Percentiles rank a stretch among this genome's conserved stretches.
Conservation (phyloP, 1,140 invertebrate species). For the Coenobita brevimanus region DNA sequence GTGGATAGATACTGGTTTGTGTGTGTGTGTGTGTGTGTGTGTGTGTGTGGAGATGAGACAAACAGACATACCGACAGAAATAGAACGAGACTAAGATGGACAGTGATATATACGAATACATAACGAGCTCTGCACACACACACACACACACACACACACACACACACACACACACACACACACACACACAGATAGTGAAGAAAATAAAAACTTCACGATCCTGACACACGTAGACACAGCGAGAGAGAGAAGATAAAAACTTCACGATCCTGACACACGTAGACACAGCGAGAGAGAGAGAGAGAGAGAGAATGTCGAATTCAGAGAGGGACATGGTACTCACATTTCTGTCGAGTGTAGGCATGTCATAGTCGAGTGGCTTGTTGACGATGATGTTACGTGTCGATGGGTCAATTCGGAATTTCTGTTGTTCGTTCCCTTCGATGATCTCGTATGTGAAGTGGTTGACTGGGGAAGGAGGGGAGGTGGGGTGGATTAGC, state of each 20-base stretch:
- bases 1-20: too few species aligned
- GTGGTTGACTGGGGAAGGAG: conserved; percentile 30
- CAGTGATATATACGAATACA: too few species aligned
- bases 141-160: too few species aligned
- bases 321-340: background rate
- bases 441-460: conserved; percentile 50
- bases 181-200: background rate
- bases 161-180: too few species aligned
- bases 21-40: too few species aligned
- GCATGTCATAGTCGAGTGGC: conserved; percentile 46
- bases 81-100: too few species aligned
- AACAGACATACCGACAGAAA: too few species aligned
- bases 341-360: conserved; percentile 41
- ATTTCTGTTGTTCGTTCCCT: conserved; percentile 42
- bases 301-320: background rate
- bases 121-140: too few species aligned
- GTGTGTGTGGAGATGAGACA: too few species aligned
- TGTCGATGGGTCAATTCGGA: conserved; percentile 27
- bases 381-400: conserved; percentile 48
- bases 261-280: background rate
- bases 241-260: background rate
- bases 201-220: background rate
- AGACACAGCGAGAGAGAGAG: background rate
- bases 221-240: background rate
- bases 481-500: background rate